Percentiles rank a stretch among this genome's conserved stretches.
Evolutionary conservation across 2,888 invertebrate species (phyloP).

Genomic region (Eristalinus sepulchralis): DNA sequence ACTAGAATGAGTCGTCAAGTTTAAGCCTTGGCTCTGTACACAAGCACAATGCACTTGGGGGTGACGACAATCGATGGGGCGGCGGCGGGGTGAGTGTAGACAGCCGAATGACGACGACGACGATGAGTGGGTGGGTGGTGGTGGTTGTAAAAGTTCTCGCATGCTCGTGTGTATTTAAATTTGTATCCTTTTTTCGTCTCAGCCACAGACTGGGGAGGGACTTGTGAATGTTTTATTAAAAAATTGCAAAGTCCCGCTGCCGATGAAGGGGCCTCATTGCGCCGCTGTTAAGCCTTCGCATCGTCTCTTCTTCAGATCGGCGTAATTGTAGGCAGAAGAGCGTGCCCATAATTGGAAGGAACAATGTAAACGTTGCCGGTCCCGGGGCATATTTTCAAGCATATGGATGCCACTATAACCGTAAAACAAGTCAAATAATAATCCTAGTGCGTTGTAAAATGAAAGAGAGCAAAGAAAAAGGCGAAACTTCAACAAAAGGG

Average conservation of each 20-base stretch:
- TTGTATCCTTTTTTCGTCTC: conserved; percentile 14
- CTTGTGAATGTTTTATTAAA: conserved; percentile 36
- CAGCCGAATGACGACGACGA: neutral
- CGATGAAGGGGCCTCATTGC: neutral
- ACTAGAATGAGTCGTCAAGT: conserved; percentile 55
- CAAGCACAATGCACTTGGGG: conserved; percentile 4
- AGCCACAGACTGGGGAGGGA: neutral
- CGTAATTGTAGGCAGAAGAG: neutral
- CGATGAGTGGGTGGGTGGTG: too few relatives aligned
- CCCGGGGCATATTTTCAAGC: conserved; percentile 21
- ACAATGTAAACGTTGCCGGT: conserved; percentile 10
- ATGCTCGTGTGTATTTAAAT: conserved; percentile 12
- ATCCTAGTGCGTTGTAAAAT: conserved; percentile 9
- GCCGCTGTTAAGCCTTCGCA: neutral
- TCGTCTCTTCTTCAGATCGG: neutral
- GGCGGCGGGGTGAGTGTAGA: neutral
- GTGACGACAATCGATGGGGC: neutral
- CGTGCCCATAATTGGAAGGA: conserved; percentile 14
- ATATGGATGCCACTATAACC: conserved; percentile 33
- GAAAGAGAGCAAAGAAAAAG: neutral
- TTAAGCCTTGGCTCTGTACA: conserved; percentile 26
- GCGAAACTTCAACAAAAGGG: conserved; percentile 3
- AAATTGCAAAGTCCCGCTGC: neutral
- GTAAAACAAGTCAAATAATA: conserved; percentile 43
- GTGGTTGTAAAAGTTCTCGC: conserved; percentile 2